phyloP scores from a whole-genome alignment of 2,797 vertebrate genomes.

The Dendrocincla fuliginosa region DNA sequence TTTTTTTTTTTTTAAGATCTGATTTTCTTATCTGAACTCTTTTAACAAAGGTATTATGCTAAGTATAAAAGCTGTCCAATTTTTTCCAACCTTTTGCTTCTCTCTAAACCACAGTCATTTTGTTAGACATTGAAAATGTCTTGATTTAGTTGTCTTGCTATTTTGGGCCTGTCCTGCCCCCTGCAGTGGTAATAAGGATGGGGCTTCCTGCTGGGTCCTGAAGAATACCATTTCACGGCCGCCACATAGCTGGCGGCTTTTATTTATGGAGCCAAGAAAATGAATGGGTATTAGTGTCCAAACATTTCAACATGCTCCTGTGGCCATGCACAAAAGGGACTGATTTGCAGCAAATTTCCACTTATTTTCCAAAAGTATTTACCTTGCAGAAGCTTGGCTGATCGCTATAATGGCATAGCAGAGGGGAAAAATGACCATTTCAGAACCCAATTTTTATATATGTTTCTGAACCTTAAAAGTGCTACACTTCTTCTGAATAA shows the following conservation, averaged over 20 bases:
- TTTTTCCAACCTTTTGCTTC: constrained; percentile 86
- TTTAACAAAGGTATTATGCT: constrained; percentile 81
- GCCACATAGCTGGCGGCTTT: constrained; percentile 98
- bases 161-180: constrained; percentile 94
- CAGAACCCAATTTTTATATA: constrained; percentile 72
- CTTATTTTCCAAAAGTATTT: constrained; percentile 99
- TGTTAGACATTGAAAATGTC: constrained; percentile 99
- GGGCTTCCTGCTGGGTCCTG: constrained; percentile 96
- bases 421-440: constrained; percentile 79
- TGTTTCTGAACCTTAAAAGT: constrained; percentile 73
- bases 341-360: constrained; percentile 99
- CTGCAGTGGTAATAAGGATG: constrained; percentile 99
- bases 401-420: constrained; percentile 80
- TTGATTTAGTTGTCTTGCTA: constrained; percentile 99
- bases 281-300: constrained; percentile 99
- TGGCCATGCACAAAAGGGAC: constrained; percentile 99
- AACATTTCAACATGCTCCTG: constrained; percentile 99
- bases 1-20: constrained; percentile 11
- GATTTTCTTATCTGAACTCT: constrained; percentile 75
- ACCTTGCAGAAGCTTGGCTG: constrained; percentile 84
- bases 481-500: constrained; percentile 70
- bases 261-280: constrained; percentile 99
- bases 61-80: constrained; percentile 80
- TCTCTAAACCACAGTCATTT: constrained; percentile 93
- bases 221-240: constrained; percentile 99